phyloP scores from a whole-genome alignment of 2,888 invertebrate genomes.

The Torymus texanus region DNA sequence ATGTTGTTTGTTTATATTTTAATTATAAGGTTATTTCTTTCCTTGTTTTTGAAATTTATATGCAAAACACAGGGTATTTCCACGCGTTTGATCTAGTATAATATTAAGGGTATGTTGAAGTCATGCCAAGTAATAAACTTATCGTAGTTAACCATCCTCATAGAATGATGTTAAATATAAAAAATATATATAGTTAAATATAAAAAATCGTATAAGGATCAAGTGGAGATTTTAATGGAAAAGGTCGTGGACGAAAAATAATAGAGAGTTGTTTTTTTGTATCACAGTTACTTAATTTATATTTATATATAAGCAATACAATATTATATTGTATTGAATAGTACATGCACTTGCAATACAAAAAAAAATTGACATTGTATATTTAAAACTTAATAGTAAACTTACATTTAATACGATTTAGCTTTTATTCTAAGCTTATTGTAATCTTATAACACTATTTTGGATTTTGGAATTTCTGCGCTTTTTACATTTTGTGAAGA shows the following conservation, averaged over 20 bases:
- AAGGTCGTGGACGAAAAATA: slow-evolving; percentile 2
- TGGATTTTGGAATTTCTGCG: slow-evolving; percentile 37
- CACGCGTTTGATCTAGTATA: too few species aligned
- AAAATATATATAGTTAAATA: too few species aligned
- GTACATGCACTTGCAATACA: slow-evolving; percentile 51
- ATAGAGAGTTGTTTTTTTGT: slow-evolving; percentile 47
- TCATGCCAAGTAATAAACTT: too few species aligned
- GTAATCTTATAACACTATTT: slow-evolving; percentile 33
- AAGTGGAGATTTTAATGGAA: not conserved
- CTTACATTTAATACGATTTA: slow-evolving; percentile 39
- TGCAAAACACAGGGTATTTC: too few species aligned
- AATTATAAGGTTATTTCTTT: too few species aligned
- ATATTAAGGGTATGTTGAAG: too few species aligned
- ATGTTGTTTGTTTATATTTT: too few species aligned
- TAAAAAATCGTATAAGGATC: too few species aligned
- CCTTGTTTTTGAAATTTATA: too few species aligned
- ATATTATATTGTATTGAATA: slow-evolving; percentile 44
- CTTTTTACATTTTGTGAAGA: slow-evolving; percentile 52
- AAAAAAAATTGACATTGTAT: slow-evolving; percentile 31
- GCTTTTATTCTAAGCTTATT: slow-evolving; percentile 49
- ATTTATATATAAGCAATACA: slow-evolving; percentile 58
- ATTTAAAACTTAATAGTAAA: slow-evolving; percentile 40
- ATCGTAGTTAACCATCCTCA: too few species aligned
- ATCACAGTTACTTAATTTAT: slow-evolving; percentile 59
- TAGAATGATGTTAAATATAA: too few species aligned